Conservation (phyloP, 2,797 vertebrate genomes). For the Paguma larvata region DNA sequence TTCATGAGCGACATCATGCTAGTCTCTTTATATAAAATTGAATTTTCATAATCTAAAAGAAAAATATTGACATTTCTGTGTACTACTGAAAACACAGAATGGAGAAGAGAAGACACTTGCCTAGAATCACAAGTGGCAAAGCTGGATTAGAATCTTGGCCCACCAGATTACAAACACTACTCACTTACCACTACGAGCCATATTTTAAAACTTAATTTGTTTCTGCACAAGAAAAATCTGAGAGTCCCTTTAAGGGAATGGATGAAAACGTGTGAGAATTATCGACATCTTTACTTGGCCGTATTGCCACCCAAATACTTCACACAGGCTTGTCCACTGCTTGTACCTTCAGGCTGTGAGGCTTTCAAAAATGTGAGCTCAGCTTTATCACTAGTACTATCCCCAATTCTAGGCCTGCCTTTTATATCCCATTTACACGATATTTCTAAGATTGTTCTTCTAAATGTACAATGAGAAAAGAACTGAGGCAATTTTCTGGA, state of each 20-base stretch:
- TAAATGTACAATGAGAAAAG: background rate
- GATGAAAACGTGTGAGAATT: background rate
- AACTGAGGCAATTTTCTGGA: conserved; percentile 5
- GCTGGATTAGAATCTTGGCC: background rate
- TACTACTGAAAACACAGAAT: background rate
- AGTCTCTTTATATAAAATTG: background rate
- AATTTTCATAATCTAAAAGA: background rate
- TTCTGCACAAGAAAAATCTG: background rate
- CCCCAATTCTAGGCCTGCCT: background rate
- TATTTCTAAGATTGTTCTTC: conserved; percentile 6
- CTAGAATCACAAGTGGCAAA: background rate
- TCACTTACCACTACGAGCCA: background rate
- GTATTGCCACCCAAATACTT: background rate
- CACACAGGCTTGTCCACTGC: background rate
- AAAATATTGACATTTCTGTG: background rate
- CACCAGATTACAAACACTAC: background rate
- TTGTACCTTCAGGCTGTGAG: background rate
- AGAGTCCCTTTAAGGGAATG: background rate
- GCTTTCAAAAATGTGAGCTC: background rate
- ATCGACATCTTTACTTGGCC: background rate
- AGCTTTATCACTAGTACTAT: background rate
- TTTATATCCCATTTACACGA: background rate
- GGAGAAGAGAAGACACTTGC: background rate
- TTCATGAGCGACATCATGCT: background rate
- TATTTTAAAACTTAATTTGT: conserved; percentile 28